Evolutionary conservation across 2,888 invertebrate species (phyloP).

Genomic region (Spatulosminthurus flaviceps): DNA sequence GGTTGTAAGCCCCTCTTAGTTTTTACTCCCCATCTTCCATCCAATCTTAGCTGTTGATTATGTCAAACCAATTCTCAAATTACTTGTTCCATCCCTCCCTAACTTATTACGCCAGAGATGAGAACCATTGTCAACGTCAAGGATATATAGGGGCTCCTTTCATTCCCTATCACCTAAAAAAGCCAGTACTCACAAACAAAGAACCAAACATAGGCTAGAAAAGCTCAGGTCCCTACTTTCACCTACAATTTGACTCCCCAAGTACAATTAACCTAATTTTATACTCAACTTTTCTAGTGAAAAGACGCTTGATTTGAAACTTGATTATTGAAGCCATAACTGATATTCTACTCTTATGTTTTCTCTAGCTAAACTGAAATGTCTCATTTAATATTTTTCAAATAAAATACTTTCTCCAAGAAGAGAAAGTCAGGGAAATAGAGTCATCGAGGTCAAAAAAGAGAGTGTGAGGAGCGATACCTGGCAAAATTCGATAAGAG

Average conservation of each 20-base stretch:
- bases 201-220: too few species aligned
- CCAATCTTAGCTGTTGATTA: slow-evolving; percentile 3
- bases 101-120: background rate
- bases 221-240: too few species aligned
- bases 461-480: background rate
- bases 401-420: too few species aligned
- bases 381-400: too few species aligned
- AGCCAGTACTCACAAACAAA: too few species aligned
- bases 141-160: background rate
- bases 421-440: too few species aligned
- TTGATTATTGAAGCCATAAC: slow-evolving; percentile 20
- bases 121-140: background rate
- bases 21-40: background rate
- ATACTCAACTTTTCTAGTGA: background rate
- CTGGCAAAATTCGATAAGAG: background rate
- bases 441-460: too few species aligned
- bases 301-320: slow-evolving; percentile 8
- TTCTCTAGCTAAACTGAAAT: too few species aligned
- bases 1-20: background rate
- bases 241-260: too few species aligned
- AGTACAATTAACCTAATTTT: slow-evolving; percentile 5
- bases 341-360: background rate
- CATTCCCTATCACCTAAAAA: background rate
- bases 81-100: background rate
- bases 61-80: slow-evolving; percentile 18